Conservation (phyloP, 2,113 vertebrate species). For the Athene cunicularia region DNA sequence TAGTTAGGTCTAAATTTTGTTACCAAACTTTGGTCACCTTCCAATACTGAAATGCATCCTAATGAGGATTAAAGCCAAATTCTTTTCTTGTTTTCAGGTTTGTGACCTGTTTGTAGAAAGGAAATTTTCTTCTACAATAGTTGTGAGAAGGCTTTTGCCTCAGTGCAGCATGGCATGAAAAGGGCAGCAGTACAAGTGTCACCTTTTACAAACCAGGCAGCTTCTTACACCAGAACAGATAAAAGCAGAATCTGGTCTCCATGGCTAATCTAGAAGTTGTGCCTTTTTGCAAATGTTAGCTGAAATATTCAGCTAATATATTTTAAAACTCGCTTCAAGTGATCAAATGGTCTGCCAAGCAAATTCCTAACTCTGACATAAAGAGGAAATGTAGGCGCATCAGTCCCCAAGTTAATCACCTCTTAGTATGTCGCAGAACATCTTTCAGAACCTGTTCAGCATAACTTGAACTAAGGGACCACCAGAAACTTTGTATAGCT, state of each 20-base stretch:
- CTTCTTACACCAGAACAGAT: background rate
- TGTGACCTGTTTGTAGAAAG: background rate
- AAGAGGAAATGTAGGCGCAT: background rate
- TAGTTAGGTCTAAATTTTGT: background rate
- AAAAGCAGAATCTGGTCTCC: background rate
- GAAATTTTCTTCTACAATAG: background rate
- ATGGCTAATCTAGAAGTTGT: background rate
- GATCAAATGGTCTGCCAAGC: background rate
- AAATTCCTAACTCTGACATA: background rate
- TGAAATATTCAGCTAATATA: background rate
- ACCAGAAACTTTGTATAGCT: background rate
- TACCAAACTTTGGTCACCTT: background rate
- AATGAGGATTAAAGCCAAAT: background rate
- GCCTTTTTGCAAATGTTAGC: background rate
- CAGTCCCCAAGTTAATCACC: background rate
- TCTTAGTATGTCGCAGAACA: background rate
- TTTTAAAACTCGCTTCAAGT: background rate
- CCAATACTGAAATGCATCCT: background rate
- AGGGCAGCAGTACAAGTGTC: background rate
- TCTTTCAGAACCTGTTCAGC: background rate
- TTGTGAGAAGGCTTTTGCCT: background rate
- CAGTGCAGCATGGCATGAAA: background rate
- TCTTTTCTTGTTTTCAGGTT: background rate
- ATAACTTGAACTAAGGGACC: background rate
- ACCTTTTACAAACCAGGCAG: background rate